Evolutionary conservation across 2,888 invertebrate species (phyloP).

Genomic region (Mystacides longicornis): DNA sequence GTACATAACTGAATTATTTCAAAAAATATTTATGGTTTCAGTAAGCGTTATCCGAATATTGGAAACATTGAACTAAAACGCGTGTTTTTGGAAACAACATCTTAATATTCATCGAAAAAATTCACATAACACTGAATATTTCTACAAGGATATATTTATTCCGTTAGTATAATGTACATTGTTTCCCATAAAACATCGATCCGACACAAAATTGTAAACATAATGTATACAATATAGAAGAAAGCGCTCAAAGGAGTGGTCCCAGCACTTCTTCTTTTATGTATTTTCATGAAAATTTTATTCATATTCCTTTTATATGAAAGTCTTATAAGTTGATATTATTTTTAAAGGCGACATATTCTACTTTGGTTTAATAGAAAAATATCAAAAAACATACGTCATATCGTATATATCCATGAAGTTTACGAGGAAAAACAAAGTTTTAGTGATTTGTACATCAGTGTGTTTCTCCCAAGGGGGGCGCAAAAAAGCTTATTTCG

Average conservation of each 20-base stretch:
- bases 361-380: slow-evolving; percentile 5
- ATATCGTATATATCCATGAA: slow-evolving; percentile 5
- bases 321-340: neutral
- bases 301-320: neutral
- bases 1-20: too few species aligned
- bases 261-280: neutral
- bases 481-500: slow-evolving; percentile 13
- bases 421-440: slow-evolving; percentile 12
- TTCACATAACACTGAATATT: too few species aligned
- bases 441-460: slow-evolving; percentile 16
- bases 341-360: neutral
- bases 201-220: neutral
- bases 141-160: neutral
- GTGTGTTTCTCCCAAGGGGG: slow-evolving; percentile 7
- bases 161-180: neutral
- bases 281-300: neutral
- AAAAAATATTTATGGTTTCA: too few species aligned
- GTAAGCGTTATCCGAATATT: too few species aligned
- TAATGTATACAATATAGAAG: neutral
- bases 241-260: neutral
- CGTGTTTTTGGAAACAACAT: too few species aligned
- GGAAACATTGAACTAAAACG: too few species aligned
- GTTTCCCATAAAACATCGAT: neutral
- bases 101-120: too few species aligned
- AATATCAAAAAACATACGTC: slow-evolving; percentile 7